Evolutionary conservation across 2,888 invertebrate species (phyloP), one percentile per base, ranked within the genome.

Genomic region (Taenaris catops): DNA sequence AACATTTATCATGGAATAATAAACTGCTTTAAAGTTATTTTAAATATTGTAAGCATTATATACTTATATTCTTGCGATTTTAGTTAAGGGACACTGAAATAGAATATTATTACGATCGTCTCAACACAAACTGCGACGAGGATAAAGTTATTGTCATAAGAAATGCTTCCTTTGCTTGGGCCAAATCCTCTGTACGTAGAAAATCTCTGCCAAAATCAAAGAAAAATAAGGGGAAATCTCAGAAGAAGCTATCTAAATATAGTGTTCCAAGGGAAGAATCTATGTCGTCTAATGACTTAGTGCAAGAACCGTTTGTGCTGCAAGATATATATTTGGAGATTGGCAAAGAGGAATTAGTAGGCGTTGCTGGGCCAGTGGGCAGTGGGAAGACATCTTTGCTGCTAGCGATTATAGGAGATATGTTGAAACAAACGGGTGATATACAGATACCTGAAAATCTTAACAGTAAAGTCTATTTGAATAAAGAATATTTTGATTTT

Each of bases 371-470:
- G 0, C 90, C 90, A 44, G 94, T 98, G 1, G 98, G 98, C 0
- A 91, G 94, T 54, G 99, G 99, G 4, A 99, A 99, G 79, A 94
- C 95, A 5, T 93, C 95, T 0, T 80, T 99, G 1, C 78, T 99
- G 9, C 89, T 92, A 33, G 94, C 96, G 1, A 90, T 99, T 31
- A 84, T 97, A 32, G 97, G 94, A 4, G 97, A 97, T 67, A 90
- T 98, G 70, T 81, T 90, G 4, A 92, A 92, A 67, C 79, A 86
- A 19, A 75, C 81, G 41, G 97, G 97, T 1, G 84, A 84, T 23
- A 83, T 96, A 41, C 91, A 91, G 35, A 87, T 95, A 19, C 89
- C 90, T 5, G 91, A 94, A 55, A 81, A 91, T 40, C 88, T 92
- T 34, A 80, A 84, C 53, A 92, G 92, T 92, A 60, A 63, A n/a